Evolutionary conservation across 2,888 invertebrate genomes (phyloP).

Genomic region (Hirtodrosophila confusa): DNA sequence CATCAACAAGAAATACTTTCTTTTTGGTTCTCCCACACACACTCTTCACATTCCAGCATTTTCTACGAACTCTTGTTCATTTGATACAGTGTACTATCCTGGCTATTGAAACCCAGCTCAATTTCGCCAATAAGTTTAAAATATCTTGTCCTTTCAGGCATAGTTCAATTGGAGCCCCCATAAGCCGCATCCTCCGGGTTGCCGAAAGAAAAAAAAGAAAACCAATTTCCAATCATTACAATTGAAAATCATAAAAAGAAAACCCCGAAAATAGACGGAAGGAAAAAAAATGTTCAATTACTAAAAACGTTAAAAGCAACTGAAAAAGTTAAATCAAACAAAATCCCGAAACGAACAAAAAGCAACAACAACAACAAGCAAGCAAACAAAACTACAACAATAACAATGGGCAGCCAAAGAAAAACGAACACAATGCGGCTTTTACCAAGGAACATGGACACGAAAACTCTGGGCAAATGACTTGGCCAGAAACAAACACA

Average conservation of each 20-base stretch:
- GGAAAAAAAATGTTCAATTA: constrained; percentile 41
- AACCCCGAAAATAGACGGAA: constrained; percentile 2
- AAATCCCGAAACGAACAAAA: constrained; percentile 12
- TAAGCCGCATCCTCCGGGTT: constrained; percentile 5
- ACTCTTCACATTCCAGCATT: too few species aligned
- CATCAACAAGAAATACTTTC: too few species aligned
- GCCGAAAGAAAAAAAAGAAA: background rate
- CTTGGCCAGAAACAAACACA: constrained; percentile 48
- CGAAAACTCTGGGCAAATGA: constrained; percentile 47
- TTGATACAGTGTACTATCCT: too few species aligned
- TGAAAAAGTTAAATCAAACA: constrained; percentile 29
- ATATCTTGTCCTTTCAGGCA: background rate
- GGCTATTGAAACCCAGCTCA: background rate
- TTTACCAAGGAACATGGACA: constrained; percentile 28
- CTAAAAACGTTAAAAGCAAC: constrained; percentile 38
- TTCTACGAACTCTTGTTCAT: too few species aligned
- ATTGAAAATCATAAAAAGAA: constrained; percentile 17
- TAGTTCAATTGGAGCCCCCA: background rate
- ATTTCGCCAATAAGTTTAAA: constrained; percentile 11
- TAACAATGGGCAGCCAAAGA: constrained; percentile 36
- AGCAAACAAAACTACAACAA: constrained; percentile 29
- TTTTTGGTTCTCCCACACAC: too few species aligned
- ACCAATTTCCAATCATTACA: constrained; percentile 41
- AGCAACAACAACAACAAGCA: constrained; percentile 30
- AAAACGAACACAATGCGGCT: constrained; percentile 39